Evolutionary conservation across 2,797 vertebrate genomes (phyloP).

Genomic region (Ctenochaetus hawaiiensis): DNA sequence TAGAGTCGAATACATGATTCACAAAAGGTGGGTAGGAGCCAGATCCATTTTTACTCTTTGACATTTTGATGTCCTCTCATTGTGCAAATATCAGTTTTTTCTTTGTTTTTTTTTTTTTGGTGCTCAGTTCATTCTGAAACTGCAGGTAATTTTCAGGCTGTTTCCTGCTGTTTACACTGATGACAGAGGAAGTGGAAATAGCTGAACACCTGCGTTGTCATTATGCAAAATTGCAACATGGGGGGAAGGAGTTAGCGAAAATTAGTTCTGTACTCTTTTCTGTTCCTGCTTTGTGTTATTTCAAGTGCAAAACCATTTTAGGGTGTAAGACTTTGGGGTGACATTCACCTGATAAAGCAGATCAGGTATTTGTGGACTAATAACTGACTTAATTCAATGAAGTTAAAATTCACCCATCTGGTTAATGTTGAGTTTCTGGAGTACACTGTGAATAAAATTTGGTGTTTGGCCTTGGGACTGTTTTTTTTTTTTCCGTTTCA

Average conservation of each 20-base stretch:
- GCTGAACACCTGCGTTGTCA: background rate
- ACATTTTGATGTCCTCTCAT: constrained; percentile 6
- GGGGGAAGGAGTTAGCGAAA: background rate
- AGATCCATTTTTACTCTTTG: constrained; percentile 18
- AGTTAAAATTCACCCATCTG: constrained; percentile 14
- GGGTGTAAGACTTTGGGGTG: background rate
- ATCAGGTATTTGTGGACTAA: background rate
- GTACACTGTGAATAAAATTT: constrained; percentile 1
- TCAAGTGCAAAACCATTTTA: background rate
- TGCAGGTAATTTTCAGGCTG: constrained; percentile 3
- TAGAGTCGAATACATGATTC: background rate
- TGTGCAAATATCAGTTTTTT: background rate
- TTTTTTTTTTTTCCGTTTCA: constrained; percentile 1
- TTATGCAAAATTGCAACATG: background rate
- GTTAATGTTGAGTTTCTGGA: constrained; percentile 6
- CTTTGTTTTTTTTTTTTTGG: background rate
- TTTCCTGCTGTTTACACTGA: background rate
- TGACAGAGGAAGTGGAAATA: constrained; percentile 25
- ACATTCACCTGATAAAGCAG: background rate
- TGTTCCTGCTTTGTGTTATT: background rate
- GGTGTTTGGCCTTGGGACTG: constrained; percentile 10
- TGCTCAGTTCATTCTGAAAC: constrained; percentile 20
- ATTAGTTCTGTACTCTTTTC: background rate
- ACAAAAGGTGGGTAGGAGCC: background rate
- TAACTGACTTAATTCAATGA: background rate